Evolutionary conservation across 2,888 invertebrate genomes (phyloP).

Genomic region (Meganola albula): DNA sequence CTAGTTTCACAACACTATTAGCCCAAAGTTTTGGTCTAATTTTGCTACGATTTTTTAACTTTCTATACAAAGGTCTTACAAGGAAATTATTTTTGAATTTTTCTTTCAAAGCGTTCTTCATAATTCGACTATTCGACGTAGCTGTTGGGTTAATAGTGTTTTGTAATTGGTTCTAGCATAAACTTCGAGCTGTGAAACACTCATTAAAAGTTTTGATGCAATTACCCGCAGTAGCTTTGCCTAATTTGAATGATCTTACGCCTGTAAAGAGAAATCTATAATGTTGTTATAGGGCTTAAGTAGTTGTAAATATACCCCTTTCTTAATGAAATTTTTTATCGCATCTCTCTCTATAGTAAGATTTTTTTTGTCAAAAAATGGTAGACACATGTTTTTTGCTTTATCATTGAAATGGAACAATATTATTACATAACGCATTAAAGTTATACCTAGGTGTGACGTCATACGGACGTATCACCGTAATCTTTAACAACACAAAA

Average conservation of each 20-base stretch:
- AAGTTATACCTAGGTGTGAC: no score
- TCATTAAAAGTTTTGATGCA: constrained; percentile 29
- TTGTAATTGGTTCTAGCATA: constrained; percentile 26
- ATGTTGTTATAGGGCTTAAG: no score
- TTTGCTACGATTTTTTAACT: constrained; percentile 35
- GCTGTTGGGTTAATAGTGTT: constrained; percentile 2
- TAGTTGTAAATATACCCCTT: no score
- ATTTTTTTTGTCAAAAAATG: no score
- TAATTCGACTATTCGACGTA: constrained; percentile 11
- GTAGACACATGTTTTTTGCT: no score
- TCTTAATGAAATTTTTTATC: no score
- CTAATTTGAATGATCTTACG: constrained; percentile 20
- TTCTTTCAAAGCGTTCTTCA: constrained; percentile 31
- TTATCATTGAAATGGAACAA: no score
- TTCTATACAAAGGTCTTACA: constrained; percentile 60
- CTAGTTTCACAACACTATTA: constrained; percentile 45
- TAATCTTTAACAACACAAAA: no score
- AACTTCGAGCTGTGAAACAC: constrained; percentile 19
- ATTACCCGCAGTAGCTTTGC: constrained; percentile 17
- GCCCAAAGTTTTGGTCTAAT: constrained; percentile 33
- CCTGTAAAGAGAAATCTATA: no score
- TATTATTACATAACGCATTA: no score
- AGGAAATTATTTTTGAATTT: constrained; percentile 52
- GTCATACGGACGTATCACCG: no score
- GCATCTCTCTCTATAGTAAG: no score